phyloP scores from a whole-genome alignment of 2,888 invertebrate genomes.

The Cremastobaeus sp. region DNA sequence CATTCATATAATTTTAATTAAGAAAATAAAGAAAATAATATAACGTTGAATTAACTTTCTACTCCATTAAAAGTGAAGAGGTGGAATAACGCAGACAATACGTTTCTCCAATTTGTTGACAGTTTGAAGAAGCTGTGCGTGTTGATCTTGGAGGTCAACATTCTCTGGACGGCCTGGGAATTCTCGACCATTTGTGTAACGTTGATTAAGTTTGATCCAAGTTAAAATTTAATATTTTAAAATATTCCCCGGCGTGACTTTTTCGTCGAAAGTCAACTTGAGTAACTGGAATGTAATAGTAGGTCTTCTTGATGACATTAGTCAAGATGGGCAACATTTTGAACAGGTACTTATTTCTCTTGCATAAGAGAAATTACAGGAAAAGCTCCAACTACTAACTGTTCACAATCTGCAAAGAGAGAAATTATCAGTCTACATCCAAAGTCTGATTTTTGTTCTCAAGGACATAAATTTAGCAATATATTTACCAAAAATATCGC shows the following conservation, averaged over 20 bases:
- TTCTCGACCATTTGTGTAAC: constrained; percentile 83
- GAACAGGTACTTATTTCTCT: constrained; percentile 94
- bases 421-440: background rate
- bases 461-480: background rate
- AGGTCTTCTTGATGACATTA: constrained; percentile 95
- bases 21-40: too few species aligned
- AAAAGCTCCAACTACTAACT: constrained; percentile 93
- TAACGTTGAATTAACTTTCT: too few species aligned
- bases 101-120: too few species aligned
- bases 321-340: constrained; percentile 92
- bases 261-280: constrained; percentile 95
- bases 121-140: constrained; percentile 77
- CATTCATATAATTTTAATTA: too few species aligned
- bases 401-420: constrained; percentile 88
- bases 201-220: constrained; percentile 82
- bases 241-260: constrained; percentile 93
- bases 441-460: too few species aligned
- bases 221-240: constrained; percentile 80
- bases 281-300: constrained; percentile 96
- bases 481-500: constrained; percentile 90
- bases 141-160: constrained; percentile 73
- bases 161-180: constrained; percentile 81
- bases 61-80: too few species aligned
- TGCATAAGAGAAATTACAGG: constrained; percentile 96
- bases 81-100: too few species aligned